phyloP scores from a whole-genome alignment of 2,797 vertebrate genomes.

The Alca torda region DNA sequence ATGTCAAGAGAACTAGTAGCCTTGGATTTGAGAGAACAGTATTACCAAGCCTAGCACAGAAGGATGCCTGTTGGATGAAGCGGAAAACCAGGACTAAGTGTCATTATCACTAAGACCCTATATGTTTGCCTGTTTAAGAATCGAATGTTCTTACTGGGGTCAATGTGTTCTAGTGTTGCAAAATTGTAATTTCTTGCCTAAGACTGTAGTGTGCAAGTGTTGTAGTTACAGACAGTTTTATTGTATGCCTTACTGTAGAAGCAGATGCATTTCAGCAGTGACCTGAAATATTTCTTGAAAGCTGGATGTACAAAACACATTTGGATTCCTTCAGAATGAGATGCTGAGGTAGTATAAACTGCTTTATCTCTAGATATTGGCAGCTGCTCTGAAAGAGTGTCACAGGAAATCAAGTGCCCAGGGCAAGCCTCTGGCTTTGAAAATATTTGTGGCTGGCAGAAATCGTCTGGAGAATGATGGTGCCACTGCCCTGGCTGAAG shows the following conservation, averaged over 20 bases:
- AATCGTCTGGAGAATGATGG: conserved; percentile 97
- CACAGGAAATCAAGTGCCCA: conserved; percentile 83
- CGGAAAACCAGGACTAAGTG: background rate
- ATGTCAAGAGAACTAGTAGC: background rate
- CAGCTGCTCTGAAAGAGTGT: conserved; percentile 87
- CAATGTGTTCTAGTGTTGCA: background rate
- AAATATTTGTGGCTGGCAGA: conserved; percentile 93
- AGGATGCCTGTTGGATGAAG: background rate
- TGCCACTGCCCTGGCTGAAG: conserved; percentile 91
- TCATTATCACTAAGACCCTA: background rate
- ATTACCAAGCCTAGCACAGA: background rate
- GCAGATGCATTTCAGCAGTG: background rate
- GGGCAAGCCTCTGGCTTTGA: conserved; percentile 86
- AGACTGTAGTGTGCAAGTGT: background rate
- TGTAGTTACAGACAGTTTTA: background rate
- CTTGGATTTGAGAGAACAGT: background rate
- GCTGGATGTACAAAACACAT: background rate
- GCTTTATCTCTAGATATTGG: conserved; percentile 84
- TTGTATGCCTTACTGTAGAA: background rate
- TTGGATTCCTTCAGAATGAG: background rate
- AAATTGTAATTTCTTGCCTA: background rate
- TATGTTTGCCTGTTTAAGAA: background rate
- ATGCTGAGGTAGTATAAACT: background rate
- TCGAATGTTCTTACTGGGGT: background rate
- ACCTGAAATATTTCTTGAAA: background rate